Evolutionary conservation across 2,113 vertebrate genomes (phyloP).

Genomic region (Pardalotus punctatus): DNA sequence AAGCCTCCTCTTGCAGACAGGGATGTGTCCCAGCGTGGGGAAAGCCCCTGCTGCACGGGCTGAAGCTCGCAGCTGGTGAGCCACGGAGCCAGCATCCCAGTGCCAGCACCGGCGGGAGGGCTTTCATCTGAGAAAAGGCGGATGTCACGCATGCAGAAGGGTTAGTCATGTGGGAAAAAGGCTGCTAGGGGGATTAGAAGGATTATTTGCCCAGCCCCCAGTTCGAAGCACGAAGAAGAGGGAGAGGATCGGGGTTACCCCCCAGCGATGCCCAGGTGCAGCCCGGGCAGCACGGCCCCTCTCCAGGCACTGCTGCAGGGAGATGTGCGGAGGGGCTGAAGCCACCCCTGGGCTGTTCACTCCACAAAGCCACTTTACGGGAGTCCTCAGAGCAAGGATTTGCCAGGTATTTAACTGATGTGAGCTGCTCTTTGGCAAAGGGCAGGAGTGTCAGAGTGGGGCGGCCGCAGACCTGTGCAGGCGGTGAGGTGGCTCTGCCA

Average conservation of each 20-base stretch:
- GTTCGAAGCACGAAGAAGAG: not conserved
- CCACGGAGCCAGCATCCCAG: not conserved
- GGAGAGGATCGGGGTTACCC: not conserved
- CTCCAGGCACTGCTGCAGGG: not conserved
- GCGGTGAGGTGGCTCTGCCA: rapidly evolving
- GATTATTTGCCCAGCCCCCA: not conserved
- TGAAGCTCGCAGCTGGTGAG: not conserved
- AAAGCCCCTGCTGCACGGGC: rapidly evolving
- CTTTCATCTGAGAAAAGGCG: not conserved
- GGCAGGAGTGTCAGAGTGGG: not conserved
- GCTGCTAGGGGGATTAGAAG: not conserved
- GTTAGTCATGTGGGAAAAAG: constrained; percentile 51
- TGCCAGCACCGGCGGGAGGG: not conserved
- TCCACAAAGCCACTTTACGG: not conserved
- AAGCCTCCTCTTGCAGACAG: not conserved
- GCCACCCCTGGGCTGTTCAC: not conserved
- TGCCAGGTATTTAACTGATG: not conserved
- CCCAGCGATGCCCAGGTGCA: not conserved
- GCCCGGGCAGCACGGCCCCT: not conserved
- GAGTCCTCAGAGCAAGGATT: not conserved
- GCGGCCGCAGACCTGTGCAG: not conserved
- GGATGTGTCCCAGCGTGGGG: not conserved
- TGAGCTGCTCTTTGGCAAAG: not conserved
- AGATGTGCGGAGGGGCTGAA: not conserved
- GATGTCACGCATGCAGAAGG: not conserved